phyloP scores from a whole-genome alignment of 2,113 vertebrate species.

The Nycticryphes semicollaris region DNA sequence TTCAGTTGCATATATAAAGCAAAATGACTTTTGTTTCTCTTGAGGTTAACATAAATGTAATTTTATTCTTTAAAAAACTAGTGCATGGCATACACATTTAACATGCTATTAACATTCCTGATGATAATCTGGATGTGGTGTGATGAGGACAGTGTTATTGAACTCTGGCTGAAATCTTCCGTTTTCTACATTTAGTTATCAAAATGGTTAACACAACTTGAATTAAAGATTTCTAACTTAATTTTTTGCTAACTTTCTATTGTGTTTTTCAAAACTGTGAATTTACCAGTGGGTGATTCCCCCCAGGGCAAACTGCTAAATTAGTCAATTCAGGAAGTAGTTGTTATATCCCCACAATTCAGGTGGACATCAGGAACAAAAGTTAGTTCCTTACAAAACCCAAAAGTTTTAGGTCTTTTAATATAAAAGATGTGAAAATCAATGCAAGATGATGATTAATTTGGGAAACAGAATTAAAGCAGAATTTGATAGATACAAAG shows the following conservation, averaged over 20 bases:
- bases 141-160: not conserved
- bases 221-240: not conserved
- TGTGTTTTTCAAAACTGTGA: not conserved
- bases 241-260: not conserved
- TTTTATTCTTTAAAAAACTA: not conserved
- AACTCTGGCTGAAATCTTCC: not conserved
- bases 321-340: not conserved
- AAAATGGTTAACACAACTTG: not conserved
- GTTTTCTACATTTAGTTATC: not conserved
- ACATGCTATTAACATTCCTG: not conserved
- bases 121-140: rapidly evolving
- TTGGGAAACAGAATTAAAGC: not conserved
- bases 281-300: not conserved
- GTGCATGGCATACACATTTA: not conserved
- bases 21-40: not conserved
- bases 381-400: not conserved
- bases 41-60: not conserved
- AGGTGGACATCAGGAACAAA: not conserved
- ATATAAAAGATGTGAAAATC: not conserved
- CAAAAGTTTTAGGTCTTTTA: not conserved
- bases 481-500: not conserved
- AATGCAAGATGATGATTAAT: not conserved
- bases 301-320: not conserved
- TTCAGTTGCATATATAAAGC: not conserved
- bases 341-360: not conserved